Conservation (phyloP, 2,113 vertebrate species). For the Bufo bufo region DNA sequence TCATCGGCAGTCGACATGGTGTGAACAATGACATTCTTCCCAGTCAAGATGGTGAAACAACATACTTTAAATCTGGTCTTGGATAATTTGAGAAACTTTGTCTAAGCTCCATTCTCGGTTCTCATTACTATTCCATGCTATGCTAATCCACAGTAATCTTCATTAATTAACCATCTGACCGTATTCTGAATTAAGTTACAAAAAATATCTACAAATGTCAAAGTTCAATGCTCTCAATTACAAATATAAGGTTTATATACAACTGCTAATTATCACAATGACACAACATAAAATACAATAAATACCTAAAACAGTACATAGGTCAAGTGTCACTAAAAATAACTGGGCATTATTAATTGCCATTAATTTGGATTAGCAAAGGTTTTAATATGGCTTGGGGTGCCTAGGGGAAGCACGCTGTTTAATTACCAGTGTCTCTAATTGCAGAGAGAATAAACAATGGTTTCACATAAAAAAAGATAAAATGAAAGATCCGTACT, state of each 20-base stretch:
- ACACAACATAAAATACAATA: too few relatives aligned
- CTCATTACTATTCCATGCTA: background rate
- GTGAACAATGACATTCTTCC: background rate
- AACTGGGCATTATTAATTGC: background rate
- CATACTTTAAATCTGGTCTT: background rate
- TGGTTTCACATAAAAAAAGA: slow-evolving; percentile 15
- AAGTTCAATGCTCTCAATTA: slow-evolving; percentile 35
- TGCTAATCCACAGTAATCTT: background rate
- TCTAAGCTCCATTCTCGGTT: background rate
- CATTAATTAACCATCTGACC: background rate
- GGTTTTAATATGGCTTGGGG: background rate
- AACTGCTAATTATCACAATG: too few relatives aligned
- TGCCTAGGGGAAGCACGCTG: slow-evolving; percentile 23
- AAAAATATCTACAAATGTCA: background rate
- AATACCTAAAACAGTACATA: too few relatives aligned
- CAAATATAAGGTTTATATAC: background rate
- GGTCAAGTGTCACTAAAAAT: background rate
- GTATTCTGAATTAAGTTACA: background rate
- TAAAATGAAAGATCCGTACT: background rate
- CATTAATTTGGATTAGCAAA: slow-evolving; percentile 21
- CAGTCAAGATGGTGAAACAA: background rate
- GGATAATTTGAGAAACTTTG: background rate
- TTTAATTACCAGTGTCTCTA: slow-evolving; percentile 38
- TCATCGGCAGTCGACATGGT: too few relatives aligned
- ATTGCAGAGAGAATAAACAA: slow-evolving; percentile 38